Evolutionary conservation across 37 sponge, comb jelly and placozoan species (phyloP).

Genomic region (Crambe crambe): DNA sequence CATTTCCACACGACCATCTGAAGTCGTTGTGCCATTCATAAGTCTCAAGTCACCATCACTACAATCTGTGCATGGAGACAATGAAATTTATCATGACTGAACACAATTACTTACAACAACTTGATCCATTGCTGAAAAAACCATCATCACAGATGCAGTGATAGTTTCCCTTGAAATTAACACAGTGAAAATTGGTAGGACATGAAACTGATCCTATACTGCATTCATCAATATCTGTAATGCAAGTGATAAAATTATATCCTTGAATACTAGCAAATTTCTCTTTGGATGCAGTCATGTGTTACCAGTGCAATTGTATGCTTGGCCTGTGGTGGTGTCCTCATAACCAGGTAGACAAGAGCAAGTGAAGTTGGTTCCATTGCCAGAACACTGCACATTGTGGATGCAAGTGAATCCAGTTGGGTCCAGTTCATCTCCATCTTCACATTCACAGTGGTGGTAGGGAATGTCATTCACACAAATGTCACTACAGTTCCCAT

Average conservation of each 20-base stretch:
- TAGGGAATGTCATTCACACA: conserved; percentile 38
- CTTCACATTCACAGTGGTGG: conserved; percentile 21
- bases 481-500: conserved; percentile 6
- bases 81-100: background rate
- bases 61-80: background rate
- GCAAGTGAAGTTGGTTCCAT: background rate
- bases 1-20: conserved; percentile 23
- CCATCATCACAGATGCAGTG: background rate
- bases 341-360: conserved; percentile 1
- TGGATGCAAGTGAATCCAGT: conserved; percentile 3
- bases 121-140: background rate
- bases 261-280: no score
- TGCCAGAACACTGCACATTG: background rate
- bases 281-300: background rate
- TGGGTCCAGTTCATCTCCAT: conserved; percentile 22
- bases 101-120: background rate
- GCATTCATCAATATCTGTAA: background rate
- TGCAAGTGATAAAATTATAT: background rate
- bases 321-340: background rate
- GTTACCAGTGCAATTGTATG: background rate
- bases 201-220: background rate
- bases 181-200: background rate
- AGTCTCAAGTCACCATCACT: conserved; percentile 21
- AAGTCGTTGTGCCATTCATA: conserved; percentile 9
- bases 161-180: background rate